Percentiles rank a stretch among this genome's conserved stretches.
These are phyloP conservation scores for Nipponacmea schrenckii DNA, from an alignment of 2,888 invertebrate genomes.

Conservation along the genomic window DNA sequence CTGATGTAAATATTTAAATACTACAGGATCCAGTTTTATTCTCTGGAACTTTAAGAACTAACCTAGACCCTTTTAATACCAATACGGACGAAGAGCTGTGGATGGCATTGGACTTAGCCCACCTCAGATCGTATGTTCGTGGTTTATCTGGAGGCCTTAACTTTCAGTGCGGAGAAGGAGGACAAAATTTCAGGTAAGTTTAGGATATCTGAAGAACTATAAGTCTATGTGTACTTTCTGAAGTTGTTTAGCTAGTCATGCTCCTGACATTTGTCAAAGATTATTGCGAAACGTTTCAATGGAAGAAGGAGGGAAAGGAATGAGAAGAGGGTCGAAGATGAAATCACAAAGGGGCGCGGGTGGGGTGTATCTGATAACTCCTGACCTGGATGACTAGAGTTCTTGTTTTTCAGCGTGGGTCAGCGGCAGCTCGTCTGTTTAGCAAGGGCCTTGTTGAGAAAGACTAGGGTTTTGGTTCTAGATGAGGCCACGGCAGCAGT, in stretches of 20 bases:
- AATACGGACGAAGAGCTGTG: neutral
- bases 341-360: too few relatives aligned
- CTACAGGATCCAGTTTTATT: neutral
- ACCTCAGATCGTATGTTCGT: neutral
- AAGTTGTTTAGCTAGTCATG: neutral
- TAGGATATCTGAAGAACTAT: neutral
- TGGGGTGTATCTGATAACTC: too few relatives aligned
- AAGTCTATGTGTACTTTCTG: neutral
- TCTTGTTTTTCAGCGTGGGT: constrained; percentile 18
- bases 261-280: too few relatives aligned
- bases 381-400: neutral
- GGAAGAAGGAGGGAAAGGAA: too few relatives aligned
- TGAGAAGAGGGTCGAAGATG: too few relatives aligned
- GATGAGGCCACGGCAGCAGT: constrained; percentile 35
- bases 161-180: neutral
- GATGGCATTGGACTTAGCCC: neutral
- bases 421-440: constrained; percentile 30
- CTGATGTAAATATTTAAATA: neutral
- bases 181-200: neutral
- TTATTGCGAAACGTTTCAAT: too few relatives aligned
- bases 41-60: neutral
- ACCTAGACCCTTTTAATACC: neutral
- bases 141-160: neutral
- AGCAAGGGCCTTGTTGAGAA: constrained; percentile 24
- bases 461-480: constrained; percentile 24